phyloP scores from a whole-genome alignment of 1,140 invertebrate species.

The Drosophila varians region DNA sequence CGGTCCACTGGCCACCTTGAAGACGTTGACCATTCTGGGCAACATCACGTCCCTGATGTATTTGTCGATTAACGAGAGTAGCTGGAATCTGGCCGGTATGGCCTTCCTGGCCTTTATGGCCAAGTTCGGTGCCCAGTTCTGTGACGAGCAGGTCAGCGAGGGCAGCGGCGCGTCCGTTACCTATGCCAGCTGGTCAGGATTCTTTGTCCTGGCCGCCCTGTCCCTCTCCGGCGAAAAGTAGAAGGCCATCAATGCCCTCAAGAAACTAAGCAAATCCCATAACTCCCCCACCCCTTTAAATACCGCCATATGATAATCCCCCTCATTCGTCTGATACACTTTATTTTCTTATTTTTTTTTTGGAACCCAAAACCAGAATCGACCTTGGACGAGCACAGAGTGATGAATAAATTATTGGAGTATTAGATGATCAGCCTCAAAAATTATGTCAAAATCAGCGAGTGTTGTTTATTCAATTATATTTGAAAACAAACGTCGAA shows the following conservation, averaged over 20 bases:
- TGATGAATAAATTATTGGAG: slow-evolving; percentile 24
- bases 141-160: slow-evolving; percentile 10
- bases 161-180: slow-evolving; percentile 19
- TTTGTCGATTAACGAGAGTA: slow-evolving; percentile 66
- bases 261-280: too few relatives aligned
- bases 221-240: slow-evolving; percentile 38
- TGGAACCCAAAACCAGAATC: neutral
- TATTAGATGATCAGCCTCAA: neutral
- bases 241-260: too few relatives aligned
- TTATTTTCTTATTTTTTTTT: neutral
- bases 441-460: slow-evolving; percentile 1
- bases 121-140: slow-evolving; percentile 53
- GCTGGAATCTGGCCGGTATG: slow-evolving; percentile 55
- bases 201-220: slow-evolving; percentile 41
- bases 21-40: slow-evolving; percentile 63
- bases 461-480: neutral
- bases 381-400: slow-evolving; percentile 28
- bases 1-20: slow-evolving; percentile 31
- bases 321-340: neutral
- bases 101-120: slow-evolving; percentile 66
- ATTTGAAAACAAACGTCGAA: neutral
- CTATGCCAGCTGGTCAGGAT: slow-evolving; percentile 54
- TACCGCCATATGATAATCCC: neutral
- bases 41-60: slow-evolving; percentile 68
- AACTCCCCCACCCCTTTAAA: neutral